A percentile compares a stretch with the other conserved stretches of the same genome.
phyloP scores from a whole-genome alignment of 2,113 vertebrate genomes.

The Apteryx owenii region DNA sequence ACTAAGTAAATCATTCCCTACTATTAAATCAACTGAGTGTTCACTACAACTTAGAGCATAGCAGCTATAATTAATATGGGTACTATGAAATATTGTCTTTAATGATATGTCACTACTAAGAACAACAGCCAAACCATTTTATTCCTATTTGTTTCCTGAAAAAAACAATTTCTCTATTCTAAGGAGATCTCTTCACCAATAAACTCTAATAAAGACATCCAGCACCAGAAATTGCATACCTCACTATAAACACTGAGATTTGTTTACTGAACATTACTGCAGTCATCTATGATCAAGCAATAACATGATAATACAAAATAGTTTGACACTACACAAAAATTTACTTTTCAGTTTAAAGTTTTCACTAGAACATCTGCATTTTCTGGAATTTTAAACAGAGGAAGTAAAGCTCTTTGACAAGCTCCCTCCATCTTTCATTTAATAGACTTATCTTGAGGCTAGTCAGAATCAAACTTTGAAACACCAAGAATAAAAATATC shows the following conservation, averaged over 20 bases:
- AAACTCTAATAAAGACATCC: neutral
- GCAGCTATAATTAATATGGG: neutral
- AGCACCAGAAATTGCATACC: neutral
- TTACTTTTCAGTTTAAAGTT: fast-evolving
- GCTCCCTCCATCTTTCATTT: neutral
- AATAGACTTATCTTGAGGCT: neutral
- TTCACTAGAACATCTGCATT: neutral
- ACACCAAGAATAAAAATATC: neutral
- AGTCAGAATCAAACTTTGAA: neutral
- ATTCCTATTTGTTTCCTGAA: neutral
- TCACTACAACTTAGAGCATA: neutral
- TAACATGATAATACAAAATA: neutral
- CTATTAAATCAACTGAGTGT: neutral
- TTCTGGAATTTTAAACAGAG: neutral
- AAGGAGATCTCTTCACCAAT: neutral
- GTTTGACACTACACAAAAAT: neutral
- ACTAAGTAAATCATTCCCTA: neutral
- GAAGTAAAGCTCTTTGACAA: neutral
- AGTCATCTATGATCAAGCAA: neutral
- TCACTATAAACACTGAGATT: neutral
- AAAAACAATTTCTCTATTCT: neutral
- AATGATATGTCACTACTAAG: neutral
- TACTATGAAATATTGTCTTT: neutral
- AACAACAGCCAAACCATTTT: neutral
- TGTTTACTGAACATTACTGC: neutral